phyloP scores from a whole-genome alignment of 2,113 vertebrate genomes.

The Uria lomvia region DNA sequence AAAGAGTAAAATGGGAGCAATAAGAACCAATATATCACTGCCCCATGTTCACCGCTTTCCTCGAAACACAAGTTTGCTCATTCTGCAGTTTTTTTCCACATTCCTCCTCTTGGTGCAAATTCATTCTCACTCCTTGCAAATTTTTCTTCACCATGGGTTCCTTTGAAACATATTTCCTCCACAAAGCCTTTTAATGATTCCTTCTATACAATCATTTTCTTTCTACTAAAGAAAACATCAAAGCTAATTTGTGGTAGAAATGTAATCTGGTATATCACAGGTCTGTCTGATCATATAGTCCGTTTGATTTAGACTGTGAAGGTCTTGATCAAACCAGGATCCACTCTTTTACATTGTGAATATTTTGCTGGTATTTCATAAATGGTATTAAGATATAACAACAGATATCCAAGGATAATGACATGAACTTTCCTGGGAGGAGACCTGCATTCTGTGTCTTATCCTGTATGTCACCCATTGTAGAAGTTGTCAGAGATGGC shows the following conservation, averaged over 20 bases:
- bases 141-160: background rate
- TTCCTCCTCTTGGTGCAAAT: background rate
- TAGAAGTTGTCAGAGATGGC: background rate
- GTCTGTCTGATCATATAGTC: conserved; percentile 33
- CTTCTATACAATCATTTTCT: background rate
- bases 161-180: conserved; percentile 4
- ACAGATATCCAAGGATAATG: background rate
- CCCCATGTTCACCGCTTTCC: background rate
- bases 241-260: conserved; percentile 6
- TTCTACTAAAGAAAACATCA: conserved; percentile 34
- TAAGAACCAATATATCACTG: background rate
- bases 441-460: background rate
- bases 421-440: background rate
- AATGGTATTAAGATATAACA: background rate
- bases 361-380: background rate
- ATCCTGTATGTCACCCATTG: background rate
- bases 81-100: background rate
- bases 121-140: background rate
- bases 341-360: background rate
- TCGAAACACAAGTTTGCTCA: background rate
- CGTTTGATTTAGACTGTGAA: conserved; percentile 39
- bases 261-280: background rate
- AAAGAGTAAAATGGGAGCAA: background rate
- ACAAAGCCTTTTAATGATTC: conserved; percentile 24
- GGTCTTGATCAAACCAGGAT: conserved; percentile 27